Percentiles rank a stretch among this genome's conserved stretches.
These are phyloP conservation scores for Myrmecophaga tridactyla DNA, from an alignment of 2,113 vertebrate genomes.

Conservation along the genomic window DNA sequence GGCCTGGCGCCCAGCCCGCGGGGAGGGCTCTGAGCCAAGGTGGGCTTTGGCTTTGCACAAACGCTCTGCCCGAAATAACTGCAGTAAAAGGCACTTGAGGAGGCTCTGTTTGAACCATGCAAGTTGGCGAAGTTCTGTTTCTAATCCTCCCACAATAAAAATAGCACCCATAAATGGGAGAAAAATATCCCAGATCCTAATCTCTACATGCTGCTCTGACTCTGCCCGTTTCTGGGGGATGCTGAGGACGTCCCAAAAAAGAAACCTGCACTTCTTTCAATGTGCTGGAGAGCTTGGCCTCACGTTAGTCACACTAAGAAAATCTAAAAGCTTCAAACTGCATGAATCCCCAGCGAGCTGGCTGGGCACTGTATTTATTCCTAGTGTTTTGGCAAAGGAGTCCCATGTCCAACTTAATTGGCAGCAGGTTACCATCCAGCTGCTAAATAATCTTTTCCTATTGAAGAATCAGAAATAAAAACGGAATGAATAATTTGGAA, in stretches of 20 bases:
- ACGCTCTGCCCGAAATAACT: constrained; percentile 51
- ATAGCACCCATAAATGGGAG: background rate
- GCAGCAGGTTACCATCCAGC: constrained; percentile 74
- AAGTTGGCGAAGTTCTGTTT: constrained; percentile 18
- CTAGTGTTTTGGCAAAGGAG: constrained; percentile 61
- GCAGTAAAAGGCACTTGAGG: constrained; percentile 14
- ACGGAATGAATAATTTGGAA: constrained; percentile 79
- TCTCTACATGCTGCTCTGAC: background rate
- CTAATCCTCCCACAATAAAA: constrained; percentile 21
- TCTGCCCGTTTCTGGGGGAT: constrained; percentile 29
- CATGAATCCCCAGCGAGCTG: constrained; percentile 32
- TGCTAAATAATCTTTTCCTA: constrained; percentile 75
- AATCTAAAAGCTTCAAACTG: constrained; percentile 58
- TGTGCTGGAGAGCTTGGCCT: constrained; percentile 39
- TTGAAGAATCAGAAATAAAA: constrained; percentile 69
- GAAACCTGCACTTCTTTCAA: constrained; percentile 25
- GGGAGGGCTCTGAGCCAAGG: background rate
- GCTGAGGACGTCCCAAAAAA: constrained; percentile 28
- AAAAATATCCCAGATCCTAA: background rate
- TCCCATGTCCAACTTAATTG: constrained; percentile 63
- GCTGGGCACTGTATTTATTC: constrained; percentile 61
- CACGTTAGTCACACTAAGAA: constrained; percentile 44
- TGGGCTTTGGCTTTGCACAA: constrained; percentile 14
- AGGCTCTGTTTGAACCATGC: constrained; percentile 34
- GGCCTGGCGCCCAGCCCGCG: constrained; percentile 28